Evolutionary conservation across 2,113 vertebrate genomes (phyloP).

Genomic region (Pagrus major): DNA sequence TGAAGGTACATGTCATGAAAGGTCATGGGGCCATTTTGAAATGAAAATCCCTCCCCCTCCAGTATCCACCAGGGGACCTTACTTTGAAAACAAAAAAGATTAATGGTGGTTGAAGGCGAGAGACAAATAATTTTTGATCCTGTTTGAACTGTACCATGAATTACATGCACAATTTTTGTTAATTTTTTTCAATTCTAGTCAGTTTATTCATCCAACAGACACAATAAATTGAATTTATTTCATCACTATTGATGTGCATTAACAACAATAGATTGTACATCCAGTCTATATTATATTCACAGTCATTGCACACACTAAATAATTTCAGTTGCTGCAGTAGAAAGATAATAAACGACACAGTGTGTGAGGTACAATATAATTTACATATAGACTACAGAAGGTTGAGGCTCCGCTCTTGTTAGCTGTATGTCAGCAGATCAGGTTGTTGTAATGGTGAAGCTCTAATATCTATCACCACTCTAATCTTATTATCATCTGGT

Average conservation of each 20-base stretch:
- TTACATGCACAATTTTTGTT: too few relatives aligned
- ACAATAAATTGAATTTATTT: too few relatives aligned
- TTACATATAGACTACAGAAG: slow-evolving; percentile 11
- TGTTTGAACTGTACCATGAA: too few relatives aligned
- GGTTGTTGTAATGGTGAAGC: neutral
- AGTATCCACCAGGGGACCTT: too few relatives aligned
- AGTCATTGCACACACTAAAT: neutral
- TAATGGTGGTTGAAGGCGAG: too few relatives aligned
- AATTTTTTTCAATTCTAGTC: too few relatives aligned
- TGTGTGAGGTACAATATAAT: neutral
- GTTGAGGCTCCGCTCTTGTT: neutral
- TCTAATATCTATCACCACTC: neutral
- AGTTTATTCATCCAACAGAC: too few relatives aligned
- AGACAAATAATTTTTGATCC: too few relatives aligned
- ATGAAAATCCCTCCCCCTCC: too few relatives aligned
- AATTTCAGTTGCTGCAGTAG: neutral
- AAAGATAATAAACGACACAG: neutral
- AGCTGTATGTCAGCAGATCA: neutral
- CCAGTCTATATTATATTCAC: neutral
- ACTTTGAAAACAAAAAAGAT: too few relatives aligned
- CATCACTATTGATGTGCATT: neutral
- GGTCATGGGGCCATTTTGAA: too few relatives aligned
- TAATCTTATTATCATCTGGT: slow-evolving; percentile 7
- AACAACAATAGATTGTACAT: neutral
- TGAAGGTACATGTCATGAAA: too few relatives aligned